Percentiles rank a stretch among this genome's conserved stretches.
phyloP scores from a whole-genome alignment of 1,140 invertebrate genomes.

The Anastatus disparis region DNA sequence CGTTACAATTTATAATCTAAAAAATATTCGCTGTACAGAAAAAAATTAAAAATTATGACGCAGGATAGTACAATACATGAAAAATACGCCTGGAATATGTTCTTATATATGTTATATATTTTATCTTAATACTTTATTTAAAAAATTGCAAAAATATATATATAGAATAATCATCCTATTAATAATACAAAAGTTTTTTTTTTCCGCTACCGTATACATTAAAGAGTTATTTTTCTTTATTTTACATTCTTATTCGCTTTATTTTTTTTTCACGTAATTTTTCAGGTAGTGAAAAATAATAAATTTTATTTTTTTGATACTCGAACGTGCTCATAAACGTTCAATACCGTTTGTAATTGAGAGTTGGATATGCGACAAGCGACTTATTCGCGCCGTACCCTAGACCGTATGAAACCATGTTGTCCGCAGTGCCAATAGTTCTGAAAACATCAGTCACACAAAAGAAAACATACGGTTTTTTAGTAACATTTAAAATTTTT shows the following conservation, averaged over 20 bases:
- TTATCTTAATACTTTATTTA: slow-evolving; percentile 24
- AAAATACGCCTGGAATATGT: slow-evolving; percentile 1
- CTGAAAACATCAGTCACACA: slow-evolving; percentile 56
- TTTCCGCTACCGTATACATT: slow-evolving; percentile 11
- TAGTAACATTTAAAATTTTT: slow-evolving; percentile 6
- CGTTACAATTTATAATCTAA: neutral
- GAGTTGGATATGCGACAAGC: slow-evolving; percentile 47
- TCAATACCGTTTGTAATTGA: slow-evolving; percentile 48
- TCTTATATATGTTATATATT: neutral
- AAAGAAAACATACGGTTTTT: slow-evolving; percentile 49
- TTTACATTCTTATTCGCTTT: too few species aligned
- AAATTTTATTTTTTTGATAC: too few species aligned
- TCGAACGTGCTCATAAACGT: too few species aligned
- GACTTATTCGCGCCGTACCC: slow-evolving; percentile 49
- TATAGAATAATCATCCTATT: neutral
- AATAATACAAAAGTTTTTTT: slow-evolving; percentile 6
- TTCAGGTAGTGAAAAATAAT: too few species aligned
- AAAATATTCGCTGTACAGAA: neutral
- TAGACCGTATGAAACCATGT: slow-evolving; percentile 49
- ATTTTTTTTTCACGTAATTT: too few species aligned
- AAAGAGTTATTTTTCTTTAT: too few species aligned
- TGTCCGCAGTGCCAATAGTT: slow-evolving; percentile 52
- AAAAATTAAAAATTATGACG: neutral
- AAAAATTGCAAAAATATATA: slow-evolving; percentile 29
- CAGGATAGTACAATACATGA: neutral